Evolutionary conservation across 92 coral and sea anemone species (phyloP), one percentile per base, ranked within the genome.

Genomic region (Palythoa grandiflora): DNA sequence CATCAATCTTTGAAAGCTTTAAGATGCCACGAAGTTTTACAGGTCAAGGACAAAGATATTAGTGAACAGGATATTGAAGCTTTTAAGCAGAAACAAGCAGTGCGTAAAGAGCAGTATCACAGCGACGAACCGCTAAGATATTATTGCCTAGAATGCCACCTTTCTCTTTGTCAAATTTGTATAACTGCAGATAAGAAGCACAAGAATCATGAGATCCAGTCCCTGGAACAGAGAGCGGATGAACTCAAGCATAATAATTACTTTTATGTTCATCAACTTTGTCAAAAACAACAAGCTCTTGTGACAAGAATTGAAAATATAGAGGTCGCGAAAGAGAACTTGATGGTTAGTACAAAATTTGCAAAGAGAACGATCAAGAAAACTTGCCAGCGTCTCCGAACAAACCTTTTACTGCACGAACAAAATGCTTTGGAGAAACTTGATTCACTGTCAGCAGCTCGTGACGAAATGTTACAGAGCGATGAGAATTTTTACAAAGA

Each of bases 71-170:
- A 71, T 12, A 71, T 71, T 10, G 19, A 12, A 11, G 7, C 13
- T 35, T 71, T 71, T 17, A 71, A 36, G 75, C 75, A 71, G 75
- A 71, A 71, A 36, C 75, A 71, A 1, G 75, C 75, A 37, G 75
- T 71, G 7, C 36, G 75, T 36, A 21, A 36, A 28, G 47, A 71
- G 6, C 47, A 35, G 47, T 71, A 71, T 12, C 75, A 71, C 47
- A 37, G 38, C 7, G 11, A 20, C 5, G 47, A 71, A 7, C 75
- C 8, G 9, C 9, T 71, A 17, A 71, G 75, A 36, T 71, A 71
- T 36, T 71, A 9, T 10, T 71, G 75, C 16, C 36, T 17, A 71
- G 40, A 71, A 47, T 71, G 75, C 15, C 75, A 14, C 35, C 48
- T 71, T 0, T 71, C 40, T 17, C n/a, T 71, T 15, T 71, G 75